Percentiles rank a stretch among this genome's conserved stretches.
These are phyloP conservation scores for Terrapene triunguis DNA, from an alignment of 2,113 vertebrate genomes.

Conservation along the genomic window DNA sequence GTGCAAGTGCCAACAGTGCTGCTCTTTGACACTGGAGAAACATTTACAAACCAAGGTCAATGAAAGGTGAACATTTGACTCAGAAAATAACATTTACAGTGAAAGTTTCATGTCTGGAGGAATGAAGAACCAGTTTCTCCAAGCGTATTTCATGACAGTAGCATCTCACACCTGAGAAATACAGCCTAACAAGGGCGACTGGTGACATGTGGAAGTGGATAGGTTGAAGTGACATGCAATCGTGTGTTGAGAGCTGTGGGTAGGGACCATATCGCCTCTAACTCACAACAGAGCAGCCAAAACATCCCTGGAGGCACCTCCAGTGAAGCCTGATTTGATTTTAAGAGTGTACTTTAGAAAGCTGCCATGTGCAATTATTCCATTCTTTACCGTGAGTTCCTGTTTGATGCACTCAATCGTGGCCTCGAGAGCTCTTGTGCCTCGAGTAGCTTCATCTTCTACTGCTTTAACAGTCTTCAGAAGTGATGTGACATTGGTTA, in stretches of 20 bases:
- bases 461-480: slow-evolving; percentile 99
- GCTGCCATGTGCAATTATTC: accelerated
- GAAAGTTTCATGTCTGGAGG: background rate
- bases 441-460: slow-evolving; percentile 97
- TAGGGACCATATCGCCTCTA: accelerated
- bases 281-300: background rate
- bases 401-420: slow-evolving; percentile 99
- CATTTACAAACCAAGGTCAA: background rate
- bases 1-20: background rate
- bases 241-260: background rate
- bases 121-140: background rate
- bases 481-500: slow-evolving; percentile 98
- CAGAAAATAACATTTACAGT: background rate
- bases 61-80: background rate
- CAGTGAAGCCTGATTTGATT: background rate
- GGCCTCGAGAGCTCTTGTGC: slow-evolving; percentile 96
- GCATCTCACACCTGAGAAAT: background rate
- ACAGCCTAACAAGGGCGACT: background rate
- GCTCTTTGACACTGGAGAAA: background rate
- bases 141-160: accelerated
- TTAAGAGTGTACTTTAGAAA: background rate
- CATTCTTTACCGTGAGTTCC: slow-evolving; percentile 90
- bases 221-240: background rate
- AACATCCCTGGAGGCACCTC: background rate
- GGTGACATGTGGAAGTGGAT: accelerated